Conservation (phyloP, 1,140 invertebrate species). For the Zaprionus ornatus region DNA sequence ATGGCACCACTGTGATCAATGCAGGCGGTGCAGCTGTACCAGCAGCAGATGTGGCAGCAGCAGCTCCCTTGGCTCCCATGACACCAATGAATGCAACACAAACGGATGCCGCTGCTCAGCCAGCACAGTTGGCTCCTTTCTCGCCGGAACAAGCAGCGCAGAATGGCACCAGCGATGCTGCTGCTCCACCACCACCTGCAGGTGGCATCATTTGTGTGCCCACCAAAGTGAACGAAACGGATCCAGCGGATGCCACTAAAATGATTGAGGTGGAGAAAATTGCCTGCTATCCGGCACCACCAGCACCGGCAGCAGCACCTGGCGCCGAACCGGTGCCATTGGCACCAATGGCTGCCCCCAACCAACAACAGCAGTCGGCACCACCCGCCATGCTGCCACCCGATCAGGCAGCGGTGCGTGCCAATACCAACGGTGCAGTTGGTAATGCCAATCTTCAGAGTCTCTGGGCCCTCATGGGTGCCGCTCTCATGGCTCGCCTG, state of each 20-base stretch:
- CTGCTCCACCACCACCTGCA: slow-evolving; percentile 52
- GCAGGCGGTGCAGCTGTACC: slow-evolving; percentile 59
- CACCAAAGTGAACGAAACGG: slow-evolving; percentile 77
- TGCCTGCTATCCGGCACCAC: slow-evolving; percentile 79
- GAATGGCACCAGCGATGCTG: slow-evolving; percentile 32
- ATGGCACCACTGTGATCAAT: slow-evolving; percentile 77
- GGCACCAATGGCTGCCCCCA: slow-evolving; percentile 61
- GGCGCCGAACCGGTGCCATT: slow-evolving; percentile 57
- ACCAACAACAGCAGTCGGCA: slow-evolving; percentile 36
- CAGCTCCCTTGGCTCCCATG: slow-evolving; percentile 27
- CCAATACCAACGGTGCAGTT: slow-evolving; percentile 29
- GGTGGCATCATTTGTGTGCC: slow-evolving; percentile 81
- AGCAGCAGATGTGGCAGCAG: slow-evolving; percentile 49
- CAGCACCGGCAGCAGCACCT: slow-evolving; percentile 56
- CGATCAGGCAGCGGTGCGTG: slow-evolving; percentile 63
- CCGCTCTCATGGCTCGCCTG: neutral
- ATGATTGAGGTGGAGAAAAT: slow-evolving; percentile 79
- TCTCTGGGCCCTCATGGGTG: slow-evolving; percentile 5
- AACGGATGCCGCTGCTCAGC: slow-evolving; percentile 26
- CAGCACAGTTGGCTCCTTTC: slow-evolving; percentile 55
- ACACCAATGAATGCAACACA: slow-evolving; percentile 43
- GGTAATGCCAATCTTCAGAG: neutral
- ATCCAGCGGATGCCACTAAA: slow-evolving; percentile 71
- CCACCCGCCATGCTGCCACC: slow-evolving; percentile 47
- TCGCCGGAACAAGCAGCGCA: slow-evolving; percentile 79